Conservation (phyloP, 2,113 vertebrate genomes). For the Clarias gariepinus region DNA sequence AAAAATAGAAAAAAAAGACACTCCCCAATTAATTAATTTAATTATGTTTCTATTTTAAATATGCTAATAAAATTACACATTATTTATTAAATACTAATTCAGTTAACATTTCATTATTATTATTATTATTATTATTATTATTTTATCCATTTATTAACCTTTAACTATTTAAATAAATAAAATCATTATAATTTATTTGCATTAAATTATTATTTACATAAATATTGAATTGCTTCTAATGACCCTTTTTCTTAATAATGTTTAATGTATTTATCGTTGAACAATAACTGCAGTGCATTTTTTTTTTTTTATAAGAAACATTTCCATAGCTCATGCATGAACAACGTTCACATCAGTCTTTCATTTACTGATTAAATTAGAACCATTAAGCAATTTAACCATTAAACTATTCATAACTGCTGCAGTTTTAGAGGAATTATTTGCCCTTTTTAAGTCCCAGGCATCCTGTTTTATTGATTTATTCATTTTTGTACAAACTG, state of each 20-base stretch:
- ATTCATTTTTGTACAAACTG: too few species aligned
- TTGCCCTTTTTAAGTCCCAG: too few species aligned
- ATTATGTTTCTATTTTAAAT: neutral
- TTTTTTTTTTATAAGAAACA: too few species aligned
- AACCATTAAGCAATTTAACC: neutral
- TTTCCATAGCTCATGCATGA: neutral
- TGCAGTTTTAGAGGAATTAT: neutral
- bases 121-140: neutral
- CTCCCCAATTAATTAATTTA: neutral
- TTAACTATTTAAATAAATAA: neutral
- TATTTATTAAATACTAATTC: neutral
- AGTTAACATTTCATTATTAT: too few species aligned
- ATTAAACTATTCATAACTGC: neutral
- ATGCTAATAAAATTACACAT: too few species aligned
- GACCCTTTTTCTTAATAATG: too few species aligned
- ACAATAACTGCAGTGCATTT: neutral
- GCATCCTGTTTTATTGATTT: too few species aligned
- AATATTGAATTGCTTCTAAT: neutral
- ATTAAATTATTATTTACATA: neutral
- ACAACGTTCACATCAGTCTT: neutral
- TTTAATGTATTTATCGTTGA: neutral
- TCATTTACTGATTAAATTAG: neutral
- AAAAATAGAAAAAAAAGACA: neutral
- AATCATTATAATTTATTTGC: neutral
- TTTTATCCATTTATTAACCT: neutral